Percentiles rank a stretch among this genome's conserved stretches.
Conservation (phyloP, 1,140 invertebrate species). For the Ephestia elutella region DNA sequence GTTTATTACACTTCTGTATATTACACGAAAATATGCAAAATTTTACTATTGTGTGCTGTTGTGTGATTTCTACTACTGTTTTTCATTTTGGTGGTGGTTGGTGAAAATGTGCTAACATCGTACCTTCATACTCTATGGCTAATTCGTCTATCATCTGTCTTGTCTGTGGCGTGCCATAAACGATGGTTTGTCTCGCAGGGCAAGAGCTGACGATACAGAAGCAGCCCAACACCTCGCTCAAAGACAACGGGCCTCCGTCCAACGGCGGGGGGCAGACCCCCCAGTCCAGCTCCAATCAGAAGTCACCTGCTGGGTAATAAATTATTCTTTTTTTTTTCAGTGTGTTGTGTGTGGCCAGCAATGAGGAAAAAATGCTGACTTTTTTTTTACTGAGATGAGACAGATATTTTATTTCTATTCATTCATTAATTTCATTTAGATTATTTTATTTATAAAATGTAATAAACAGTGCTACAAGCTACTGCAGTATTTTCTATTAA, state of each 20-base stretch:
- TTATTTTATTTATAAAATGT: too few relatives aligned
- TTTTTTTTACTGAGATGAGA: too few relatives aligned
- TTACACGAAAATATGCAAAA: not conserved
- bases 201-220: constrained; percentile 98
- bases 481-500: too few relatives aligned
- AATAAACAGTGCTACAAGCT: too few relatives aligned
- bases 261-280: constrained; percentile 63
- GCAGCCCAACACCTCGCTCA: constrained; percentile 94
- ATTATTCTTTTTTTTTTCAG: constrained; percentile 4
- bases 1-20: not conserved
- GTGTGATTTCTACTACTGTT: constrained; percentile 10
- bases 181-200: constrained; percentile 53
- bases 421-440: too few relatives aligned
- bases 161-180: constrained; percentile 7
- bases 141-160: constrained; percentile 52
- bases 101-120: constrained; percentile 73
- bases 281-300: constrained; percentile 71
- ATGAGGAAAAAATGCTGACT: too few relatives aligned
- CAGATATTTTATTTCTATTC: too few relatives aligned
- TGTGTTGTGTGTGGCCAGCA: too few relatives aligned
- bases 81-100: constrained; percentile 71
- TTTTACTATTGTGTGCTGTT: too few relatives aligned
- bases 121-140: constrained; percentile 71
- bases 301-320: constrained; percentile 77
- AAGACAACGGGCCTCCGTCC: constrained; percentile 77